Conservation (phyloP, 1,140 invertebrate species). For the Leptoteleia sp. region DNA sequence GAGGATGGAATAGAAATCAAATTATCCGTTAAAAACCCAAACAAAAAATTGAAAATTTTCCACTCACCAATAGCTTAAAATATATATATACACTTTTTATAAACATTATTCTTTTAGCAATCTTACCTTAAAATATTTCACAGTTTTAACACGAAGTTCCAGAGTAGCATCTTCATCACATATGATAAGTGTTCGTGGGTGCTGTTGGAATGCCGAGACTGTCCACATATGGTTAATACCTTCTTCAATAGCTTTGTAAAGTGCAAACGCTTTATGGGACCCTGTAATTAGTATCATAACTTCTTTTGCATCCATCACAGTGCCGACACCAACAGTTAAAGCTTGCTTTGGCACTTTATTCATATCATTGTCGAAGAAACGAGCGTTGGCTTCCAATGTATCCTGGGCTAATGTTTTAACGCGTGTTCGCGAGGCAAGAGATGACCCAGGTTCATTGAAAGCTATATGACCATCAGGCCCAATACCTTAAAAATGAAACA, state of each 20-base stretch:
- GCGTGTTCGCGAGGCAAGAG: constrained; percentile 95
- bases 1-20: constrained; percentile 38
- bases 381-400: constrained; percentile 97
- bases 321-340: constrained; percentile 98
- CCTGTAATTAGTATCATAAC: constrained; percentile 99
- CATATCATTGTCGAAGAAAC: constrained; percentile 98
- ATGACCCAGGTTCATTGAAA: constrained; percentile 98
- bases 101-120: too few relatives aligned
- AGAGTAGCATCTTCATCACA: constrained; percentile 99
- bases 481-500: constrained; percentile 85
- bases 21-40: constrained; percentile 12
- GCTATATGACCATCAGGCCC: constrained; percentile 99
- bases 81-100: too few relatives aligned
- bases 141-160: constrained; percentile 98
- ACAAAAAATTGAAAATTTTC: constrained; percentile 9
- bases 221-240: constrained; percentile 99
- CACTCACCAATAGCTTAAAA: constrained; percentile 16
- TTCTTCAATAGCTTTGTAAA: constrained; percentile 97
- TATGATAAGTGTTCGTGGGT: constrained; percentile 94
- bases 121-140: constrained; percentile 98
- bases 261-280: constrained; percentile 97
- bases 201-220: constrained; percentile 98
- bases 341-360: constrained; percentile 95
- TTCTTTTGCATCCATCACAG: constrained; percentile 99
- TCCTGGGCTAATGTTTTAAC: constrained; percentile 98